Percentiles rank a stretch among this genome's conserved stretches.
Evolutionary conservation across 2,113 vertebrate species (phyloP).

Genomic region (Epinephelus fuscoguttatus): DNA sequence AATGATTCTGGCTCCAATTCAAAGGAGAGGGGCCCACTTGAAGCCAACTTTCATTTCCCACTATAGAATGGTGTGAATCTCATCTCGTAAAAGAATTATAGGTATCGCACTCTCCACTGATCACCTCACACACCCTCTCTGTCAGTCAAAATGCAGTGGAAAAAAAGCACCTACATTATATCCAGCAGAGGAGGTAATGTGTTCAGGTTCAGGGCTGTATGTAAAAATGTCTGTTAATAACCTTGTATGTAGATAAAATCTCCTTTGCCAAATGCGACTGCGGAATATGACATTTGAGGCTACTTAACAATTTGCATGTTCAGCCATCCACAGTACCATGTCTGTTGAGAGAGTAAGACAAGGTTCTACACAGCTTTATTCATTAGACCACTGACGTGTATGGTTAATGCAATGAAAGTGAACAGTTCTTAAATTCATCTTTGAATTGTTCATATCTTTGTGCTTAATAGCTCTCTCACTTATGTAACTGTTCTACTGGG

Average conservation of each 20-base stretch:
- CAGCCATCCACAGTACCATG: not conserved
- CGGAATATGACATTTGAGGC: not conserved
- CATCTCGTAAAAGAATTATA: slow-evolving; percentile 70
- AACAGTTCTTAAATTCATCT: slow-evolving; percentile 47
- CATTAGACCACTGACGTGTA: slow-evolving; percentile 39
- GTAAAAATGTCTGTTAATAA: slow-evolving; percentile 20
- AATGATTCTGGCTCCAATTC: slow-evolving; percentile 76
- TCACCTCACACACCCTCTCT: slow-evolving; percentile 31
- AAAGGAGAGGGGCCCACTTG: slow-evolving; percentile 68
- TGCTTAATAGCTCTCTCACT: slow-evolving; percentile 47
- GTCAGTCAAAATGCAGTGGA: slow-evolving; percentile 47
- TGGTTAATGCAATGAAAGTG: slow-evolving; percentile 39
- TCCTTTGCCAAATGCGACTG: slow-evolving; percentile 8
- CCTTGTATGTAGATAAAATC: slow-evolving; percentile 27
- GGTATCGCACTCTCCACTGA: slow-evolving; percentile 54
- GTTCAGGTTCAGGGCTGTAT: slow-evolving; percentile 1
- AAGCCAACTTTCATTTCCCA: slow-evolving; percentile 75
- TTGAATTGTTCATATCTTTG: slow-evolving; percentile 57
- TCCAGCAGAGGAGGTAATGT: not conserved
- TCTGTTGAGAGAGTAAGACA: not conserved
- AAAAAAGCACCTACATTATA: slow-evolving; percentile 10
- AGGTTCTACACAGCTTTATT: slow-evolving; percentile 19
- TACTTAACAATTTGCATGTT: slow-evolving; percentile 25
- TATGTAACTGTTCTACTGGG: slow-evolving; percentile 61
- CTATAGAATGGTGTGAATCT: slow-evolving; percentile 74